Evolutionary conservation across 2,113 vertebrate species (phyloP), one percentile per base, ranked within the genome.

Genomic region (Tyrannus savana): DNA sequence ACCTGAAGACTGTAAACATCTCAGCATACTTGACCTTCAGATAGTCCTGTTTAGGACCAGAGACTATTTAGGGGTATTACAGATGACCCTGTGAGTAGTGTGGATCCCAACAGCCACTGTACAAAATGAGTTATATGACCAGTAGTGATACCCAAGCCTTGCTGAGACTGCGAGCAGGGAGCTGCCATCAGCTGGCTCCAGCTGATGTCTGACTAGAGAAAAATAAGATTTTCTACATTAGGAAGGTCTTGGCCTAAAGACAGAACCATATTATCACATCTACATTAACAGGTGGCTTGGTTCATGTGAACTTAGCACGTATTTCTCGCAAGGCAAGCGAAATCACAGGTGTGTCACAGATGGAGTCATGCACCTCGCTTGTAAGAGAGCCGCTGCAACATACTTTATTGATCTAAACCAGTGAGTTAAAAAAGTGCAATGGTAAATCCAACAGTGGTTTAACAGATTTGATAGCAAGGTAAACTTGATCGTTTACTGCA

Each of bases 211-310:
- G 37, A 16, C 7, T 63, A 35, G 71, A 63, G 16, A 13, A 67
- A 55, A 89, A 75, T 5, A 2, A 14, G 9, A 25, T 4, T 14
- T 69, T 31, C 35, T 74, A 14, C 50, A 37, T 19, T 8, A 59
- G 14, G 13, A 44, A 55, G 21, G 10, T 77, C 19, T 81, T 74
- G 50, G 31, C 24, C 46, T 84, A 68, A 67, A 76, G 42, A 28
- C 27, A n/a, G 56, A 42, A 23, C 27, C 0, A 0, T 46, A 30
- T 39, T 31, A n/a, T 30, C 30, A 63, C 13, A 46, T 24, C 39
- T 60, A 12, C 30, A 64, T 1, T 1, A n/a, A 35, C 4, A 39
- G 10, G 10, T 2, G 2, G 9, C 27, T 90, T 0, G 0, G 17
- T 22, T 84, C 35, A 16, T 14, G 12, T 30, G n/a, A 35, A 31